Conservation (phyloP, 30 jellyfish, hydroid and myxozoan genomes). For the Pelagia noctiluca region DNA sequence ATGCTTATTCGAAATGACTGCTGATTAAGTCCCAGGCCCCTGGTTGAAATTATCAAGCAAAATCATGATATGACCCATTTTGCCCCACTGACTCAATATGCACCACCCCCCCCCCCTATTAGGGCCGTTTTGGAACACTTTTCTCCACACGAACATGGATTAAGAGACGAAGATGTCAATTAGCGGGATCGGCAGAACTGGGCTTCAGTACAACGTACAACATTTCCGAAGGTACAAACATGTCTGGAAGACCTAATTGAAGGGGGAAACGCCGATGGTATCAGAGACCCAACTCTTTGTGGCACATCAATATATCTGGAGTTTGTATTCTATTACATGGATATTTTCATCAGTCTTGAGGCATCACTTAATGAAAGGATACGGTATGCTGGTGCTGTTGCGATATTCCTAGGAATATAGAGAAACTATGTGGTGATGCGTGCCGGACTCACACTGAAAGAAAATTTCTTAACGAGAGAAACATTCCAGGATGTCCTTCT, state of each 20-base stretch:
- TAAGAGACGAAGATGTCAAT: conserved; percentile 4
- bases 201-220: neutral
- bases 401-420: neutral
- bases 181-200: conserved; percentile 9
- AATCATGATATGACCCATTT: too few relatives aligned
- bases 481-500: neutral
- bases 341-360: neutral
- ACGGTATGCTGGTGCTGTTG: neutral
- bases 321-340: conserved; percentile 16
- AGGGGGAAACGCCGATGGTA: neutral
- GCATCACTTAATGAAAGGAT: conserved; percentile 6
- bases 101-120: too few relatives aligned
- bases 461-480: conserved; percentile 16
- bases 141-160: conserved; percentile 14
- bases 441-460: neutral
- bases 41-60: too few relatives aligned
- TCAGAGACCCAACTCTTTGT: neutral
- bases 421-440: neutral
- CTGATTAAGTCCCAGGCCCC: too few relatives aligned
- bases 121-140: neutral
- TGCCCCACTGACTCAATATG: too few relatives aligned
- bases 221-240: conserved; percentile 1
- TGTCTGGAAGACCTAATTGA: neutral
- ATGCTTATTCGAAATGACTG: too few relatives aligned
- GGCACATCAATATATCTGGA: conserved; percentile 13